Evolutionary conservation across 2,888 invertebrate species (phyloP).

Genomic region (Habrosyne pyritoides): DNA sequence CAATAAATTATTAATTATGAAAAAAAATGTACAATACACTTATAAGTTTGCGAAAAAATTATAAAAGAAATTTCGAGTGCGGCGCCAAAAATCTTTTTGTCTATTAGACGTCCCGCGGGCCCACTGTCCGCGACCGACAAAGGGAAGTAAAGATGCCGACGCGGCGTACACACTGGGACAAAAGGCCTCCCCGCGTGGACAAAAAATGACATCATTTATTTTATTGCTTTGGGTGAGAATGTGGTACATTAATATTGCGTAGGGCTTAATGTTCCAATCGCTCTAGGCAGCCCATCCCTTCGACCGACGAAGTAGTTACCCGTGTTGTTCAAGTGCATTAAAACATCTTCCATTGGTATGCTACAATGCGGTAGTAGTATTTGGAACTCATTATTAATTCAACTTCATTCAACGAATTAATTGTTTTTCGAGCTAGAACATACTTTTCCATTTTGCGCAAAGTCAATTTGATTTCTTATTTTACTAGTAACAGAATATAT

Average conservation of each 20-base stretch:
- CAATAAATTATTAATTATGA: slow-evolving; percentile 83
- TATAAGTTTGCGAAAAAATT: slow-evolving; percentile 62
- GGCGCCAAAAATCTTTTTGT: slow-evolving; percentile 80
- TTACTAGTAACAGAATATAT: too few species aligned
- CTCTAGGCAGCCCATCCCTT: slow-evolving; percentile 73
- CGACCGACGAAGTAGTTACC: slow-evolving; percentile 28
- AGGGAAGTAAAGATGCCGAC: slow-evolving; percentile 64
- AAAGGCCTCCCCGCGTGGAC: slow-evolving; percentile 71
- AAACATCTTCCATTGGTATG: background rate
- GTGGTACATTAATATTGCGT: slow-evolving; percentile 78
- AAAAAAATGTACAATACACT: slow-evolving; percentile 67
- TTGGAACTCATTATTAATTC: too few species aligned
- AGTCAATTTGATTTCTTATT: too few species aligned
- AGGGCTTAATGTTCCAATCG: slow-evolving; percentile 75
- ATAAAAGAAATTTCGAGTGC: slow-evolving; percentile 61
- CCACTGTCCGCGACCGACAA: slow-evolving; percentile 58
- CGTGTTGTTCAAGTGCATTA: background rate
- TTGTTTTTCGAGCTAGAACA: too few species aligned
- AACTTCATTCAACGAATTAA: too few species aligned
- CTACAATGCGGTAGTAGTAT: background rate
- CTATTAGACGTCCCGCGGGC: slow-evolving; percentile 72
- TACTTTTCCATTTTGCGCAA: too few species aligned
- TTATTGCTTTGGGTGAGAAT: slow-evolving; percentile 81
- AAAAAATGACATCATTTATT: slow-evolving; percentile 84
- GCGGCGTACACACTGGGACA: slow-evolving; percentile 65